A percentile compares a stretch with the other conserved stretches of the same genome.
These are phyloP conservation scores for Podilymbus podiceps DNA, from an alignment of 2,113 vertebrate genomes.

Conservation along the genomic window DNA sequence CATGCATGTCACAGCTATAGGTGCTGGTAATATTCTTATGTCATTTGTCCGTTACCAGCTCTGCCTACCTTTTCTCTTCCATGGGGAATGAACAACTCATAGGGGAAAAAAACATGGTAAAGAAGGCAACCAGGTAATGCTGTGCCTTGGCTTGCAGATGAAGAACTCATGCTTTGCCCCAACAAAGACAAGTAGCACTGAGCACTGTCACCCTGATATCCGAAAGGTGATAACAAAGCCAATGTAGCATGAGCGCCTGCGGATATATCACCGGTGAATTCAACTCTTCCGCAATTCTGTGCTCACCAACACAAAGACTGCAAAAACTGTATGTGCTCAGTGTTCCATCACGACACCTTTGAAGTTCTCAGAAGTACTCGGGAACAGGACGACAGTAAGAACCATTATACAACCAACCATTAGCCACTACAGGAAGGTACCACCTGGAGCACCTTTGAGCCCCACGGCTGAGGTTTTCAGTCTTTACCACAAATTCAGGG, in stretches of 20 bases:
- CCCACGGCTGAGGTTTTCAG: not conserved
- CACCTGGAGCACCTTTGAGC: not conserved
- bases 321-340: not conserved
- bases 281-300: not conserved
- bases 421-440: not conserved
- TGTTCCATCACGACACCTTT: not conserved
- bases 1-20: not conserved
- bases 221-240: not conserved
- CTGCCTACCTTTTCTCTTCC: not conserved
- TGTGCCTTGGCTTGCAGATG: not conserved
- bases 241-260: not conserved
- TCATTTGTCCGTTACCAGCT: not conserved
- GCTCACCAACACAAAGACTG: not conserved
- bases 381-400: not conserved
- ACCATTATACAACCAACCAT: not conserved
- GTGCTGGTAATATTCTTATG: not conserved
- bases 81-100: not conserved
- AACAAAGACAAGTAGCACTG: not conserved
- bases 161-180: no score
- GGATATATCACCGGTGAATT: not conserved
- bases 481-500: not conserved
- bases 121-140: no score
- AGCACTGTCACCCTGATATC: not conserved
- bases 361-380: not conserved
- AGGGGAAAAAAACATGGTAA: rapidly evolving